Percentiles rank a stretch among this genome's conserved stretches.
phyloP scores from a whole-genome alignment of 2,888 invertebrate species.

The Drosophila colorata region DNA sequence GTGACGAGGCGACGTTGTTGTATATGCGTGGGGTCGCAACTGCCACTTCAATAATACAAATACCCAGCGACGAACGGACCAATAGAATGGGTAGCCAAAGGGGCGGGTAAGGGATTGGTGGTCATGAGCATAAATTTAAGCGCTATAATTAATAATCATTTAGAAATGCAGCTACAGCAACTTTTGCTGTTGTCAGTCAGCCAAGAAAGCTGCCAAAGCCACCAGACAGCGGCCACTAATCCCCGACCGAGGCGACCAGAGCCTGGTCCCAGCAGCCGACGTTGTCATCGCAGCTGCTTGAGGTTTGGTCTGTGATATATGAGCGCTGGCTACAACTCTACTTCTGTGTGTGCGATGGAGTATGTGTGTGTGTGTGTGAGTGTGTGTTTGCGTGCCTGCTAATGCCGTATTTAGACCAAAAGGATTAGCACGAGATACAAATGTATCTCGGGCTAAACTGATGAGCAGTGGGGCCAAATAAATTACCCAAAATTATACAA shows the following conservation, averaged over 20 bases:
- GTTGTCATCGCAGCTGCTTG: constrained; percentile 67
- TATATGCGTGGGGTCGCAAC: constrained; percentile 65
- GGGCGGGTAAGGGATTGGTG: constrained; percentile 10
- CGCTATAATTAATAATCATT: constrained; percentile 78
- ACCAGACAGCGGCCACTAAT: constrained; percentile 59
- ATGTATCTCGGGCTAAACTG: constrained; percentile 61
- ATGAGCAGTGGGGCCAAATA: constrained; percentile 51
- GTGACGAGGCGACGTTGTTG: neutral
- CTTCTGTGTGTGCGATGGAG: constrained; percentile 33
- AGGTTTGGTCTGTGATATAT: constrained; percentile 67
- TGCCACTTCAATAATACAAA: constrained; percentile 48
- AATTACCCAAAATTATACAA: constrained; percentile 62
- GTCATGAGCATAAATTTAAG: constrained; percentile 60
- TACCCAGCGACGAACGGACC: constrained; percentile 5
- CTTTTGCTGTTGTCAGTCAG: constrained; percentile 62
- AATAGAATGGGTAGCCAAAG: constrained; percentile 14
- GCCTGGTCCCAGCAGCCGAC: constrained; percentile 8
- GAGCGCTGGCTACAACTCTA: constrained; percentile 54
- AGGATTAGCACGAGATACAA: constrained; percentile 74
- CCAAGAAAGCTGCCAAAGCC: constrained; percentile 51
- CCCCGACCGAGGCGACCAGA: constrained; percentile 41
- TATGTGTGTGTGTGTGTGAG: constrained; percentile 3
- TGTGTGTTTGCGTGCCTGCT: constrained; percentile 26
- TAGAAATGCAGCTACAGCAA: constrained; percentile 55
- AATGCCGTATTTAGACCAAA: constrained; percentile 68